A percentile compares a stretch with the other conserved stretches of the same genome.
phyloP scores from a whole-genome alignment of 2,113 vertebrate species.

The Ancistrus triradiatus region DNA sequence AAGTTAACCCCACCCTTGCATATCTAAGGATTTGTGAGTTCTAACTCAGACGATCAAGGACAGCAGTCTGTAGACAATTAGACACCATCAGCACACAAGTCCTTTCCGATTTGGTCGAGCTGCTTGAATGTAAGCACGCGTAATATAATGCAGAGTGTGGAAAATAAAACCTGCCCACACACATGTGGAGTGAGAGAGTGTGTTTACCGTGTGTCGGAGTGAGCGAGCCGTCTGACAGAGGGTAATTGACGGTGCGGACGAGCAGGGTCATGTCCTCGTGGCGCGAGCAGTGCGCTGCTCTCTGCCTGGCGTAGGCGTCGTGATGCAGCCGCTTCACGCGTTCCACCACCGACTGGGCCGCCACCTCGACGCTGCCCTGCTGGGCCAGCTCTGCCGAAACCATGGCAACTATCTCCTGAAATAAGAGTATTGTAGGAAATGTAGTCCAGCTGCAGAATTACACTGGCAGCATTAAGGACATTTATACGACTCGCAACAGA shows the following conservation, averaged over 20 bases:
- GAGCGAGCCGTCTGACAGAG: conserved; percentile 73
- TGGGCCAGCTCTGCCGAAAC: conserved; percentile 93
- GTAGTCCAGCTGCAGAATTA: not conserved
- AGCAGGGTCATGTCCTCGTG: conserved; percentile 97
- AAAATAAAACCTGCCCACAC: not conserved
- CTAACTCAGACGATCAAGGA: no score
- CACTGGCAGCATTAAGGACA: not conserved
- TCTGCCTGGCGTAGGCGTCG: conserved; percentile 83
- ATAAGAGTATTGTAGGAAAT: conserved; percentile 14
- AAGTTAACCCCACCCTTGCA: no score
- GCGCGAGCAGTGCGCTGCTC: conserved; percentile 80
- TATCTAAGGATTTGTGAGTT: no score
- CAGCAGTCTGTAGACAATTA: no score
- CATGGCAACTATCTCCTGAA: conserved; percentile 94
- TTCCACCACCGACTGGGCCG: conserved; percentile 93
- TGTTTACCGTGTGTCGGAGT: conserved; percentile 81
- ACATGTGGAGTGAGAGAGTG: not conserved
- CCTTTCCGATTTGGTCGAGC: no score
- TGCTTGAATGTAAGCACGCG: no score
- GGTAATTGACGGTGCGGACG: conserved; percentile 88
- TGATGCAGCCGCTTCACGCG: conserved; percentile 87
- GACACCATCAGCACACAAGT: no score
- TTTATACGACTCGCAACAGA: no score
- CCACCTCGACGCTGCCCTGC: conserved; percentile 83
- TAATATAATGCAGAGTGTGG: no score